Base-by-base conservation (phyloP, 2,888 invertebrate genomes). In the Congeria kusceri region DNA sequence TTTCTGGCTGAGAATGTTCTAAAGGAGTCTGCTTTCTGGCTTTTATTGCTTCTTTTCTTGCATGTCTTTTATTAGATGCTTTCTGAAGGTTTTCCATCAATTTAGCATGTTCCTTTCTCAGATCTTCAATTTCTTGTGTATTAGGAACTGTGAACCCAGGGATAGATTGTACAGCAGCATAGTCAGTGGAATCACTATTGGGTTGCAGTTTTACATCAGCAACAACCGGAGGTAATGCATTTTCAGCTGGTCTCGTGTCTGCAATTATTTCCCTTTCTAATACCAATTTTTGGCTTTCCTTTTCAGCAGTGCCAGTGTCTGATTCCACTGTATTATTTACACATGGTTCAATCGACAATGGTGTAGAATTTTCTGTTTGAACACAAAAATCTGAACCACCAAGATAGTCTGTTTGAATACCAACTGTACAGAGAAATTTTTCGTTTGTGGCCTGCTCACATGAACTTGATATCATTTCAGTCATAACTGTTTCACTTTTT, bases 41-140 rank as follows among this genome's bases (percentile, higher is more conserved):
- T 44, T 80, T 77, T 15, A 86, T 61, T 58, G 68, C 66, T 44
- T 80, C 78, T 75, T 81, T 81, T 63, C 84, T 78, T 27, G 29
- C 64, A 57, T 77, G 83, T 62, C 86, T 83, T 20, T 83, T 77
- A 47, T 81, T 79, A 32, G 86, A 73, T 27, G 86, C 86, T 57
- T 79, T 83, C 65, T 66, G 76, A 9, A 91, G 75, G 47, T 89
- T 84, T 53, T 83, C 86, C 87, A 91, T 88, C 80, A 90, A 86
- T 72, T 86, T 86, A 4, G 82, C 77, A 86, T 91, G 91, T 66
- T 91, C 90, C 29, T 81, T 77, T 61, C 87, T 86, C 23, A 91
- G 80, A 18, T 85, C 88, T 46, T 88, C 87, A 69, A 91, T 87
- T 65, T 90, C 90, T 47, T 82, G 77, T 64, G 82, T 73, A 65